Evolutionary conservation across 2,797 vertebrate species (phyloP).

Genomic region (Pipistrellus pygmaeus): DNA sequence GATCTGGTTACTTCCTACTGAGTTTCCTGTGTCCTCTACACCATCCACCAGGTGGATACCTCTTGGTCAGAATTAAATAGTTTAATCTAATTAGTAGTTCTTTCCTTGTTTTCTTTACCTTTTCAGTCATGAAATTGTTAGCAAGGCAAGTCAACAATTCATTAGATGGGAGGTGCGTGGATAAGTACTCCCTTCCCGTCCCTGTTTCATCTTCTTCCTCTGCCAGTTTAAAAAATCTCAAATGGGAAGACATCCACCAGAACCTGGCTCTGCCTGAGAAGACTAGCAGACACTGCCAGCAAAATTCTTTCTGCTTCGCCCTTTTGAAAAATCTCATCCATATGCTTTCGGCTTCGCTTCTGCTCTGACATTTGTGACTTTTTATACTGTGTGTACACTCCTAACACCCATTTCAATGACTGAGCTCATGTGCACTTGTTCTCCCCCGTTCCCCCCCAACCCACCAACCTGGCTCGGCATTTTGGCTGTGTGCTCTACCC

Average conservation of each 20-base stretch:
- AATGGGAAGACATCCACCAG: slow-evolving; percentile 53
- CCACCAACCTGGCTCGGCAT: neutral
- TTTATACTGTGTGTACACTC: neutral
- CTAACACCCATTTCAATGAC: neutral
- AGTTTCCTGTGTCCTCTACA: slow-evolving; percentile 1
- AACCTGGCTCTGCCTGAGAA: slow-evolving; percentile 57
- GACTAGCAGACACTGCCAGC: slow-evolving; percentile 19
- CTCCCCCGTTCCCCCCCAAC: no score
- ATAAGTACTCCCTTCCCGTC: neutral
- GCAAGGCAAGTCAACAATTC: slow-evolving; percentile 14
- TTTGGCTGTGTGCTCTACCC: neutral
- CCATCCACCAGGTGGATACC: neutral
- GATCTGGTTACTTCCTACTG: neutral
- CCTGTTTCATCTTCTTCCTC: slow-evolving; percentile 3
- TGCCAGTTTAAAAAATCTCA: slow-evolving; percentile 56
- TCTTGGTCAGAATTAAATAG: neutral
- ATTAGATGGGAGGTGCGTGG: slow-evolving; percentile 21
- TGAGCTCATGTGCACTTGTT: neutral
- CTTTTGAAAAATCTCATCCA: slow-evolving; percentile 66
- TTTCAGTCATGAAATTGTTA: slow-evolving; percentile 34
- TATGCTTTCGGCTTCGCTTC: slow-evolving; percentile 69
- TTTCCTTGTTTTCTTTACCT: neutral
- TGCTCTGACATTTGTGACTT: slow-evolving; percentile 43
- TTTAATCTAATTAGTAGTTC: neutral
- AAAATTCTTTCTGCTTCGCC: slow-evolving; percentile 55